A percentile compares a stretch with the other conserved stretches of the same genome.
Conservation (phyloP, 2,797 vertebrate genomes). For the Propithecus deckenii region DNA sequence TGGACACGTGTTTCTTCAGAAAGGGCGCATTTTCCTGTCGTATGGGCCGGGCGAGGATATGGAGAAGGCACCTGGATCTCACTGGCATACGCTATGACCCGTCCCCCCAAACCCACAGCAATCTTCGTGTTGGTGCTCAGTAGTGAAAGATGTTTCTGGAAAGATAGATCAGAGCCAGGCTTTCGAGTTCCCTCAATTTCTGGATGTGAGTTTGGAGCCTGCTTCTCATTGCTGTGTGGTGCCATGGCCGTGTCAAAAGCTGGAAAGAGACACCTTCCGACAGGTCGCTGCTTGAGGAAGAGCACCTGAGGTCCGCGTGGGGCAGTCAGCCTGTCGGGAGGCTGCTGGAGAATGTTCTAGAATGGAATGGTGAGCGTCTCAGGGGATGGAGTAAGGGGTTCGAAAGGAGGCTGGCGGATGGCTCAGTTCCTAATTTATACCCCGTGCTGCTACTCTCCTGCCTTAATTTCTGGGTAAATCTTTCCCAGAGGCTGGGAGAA, state of each 20-base stretch:
- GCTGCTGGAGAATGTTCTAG: neutral
- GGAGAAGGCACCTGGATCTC: no score
- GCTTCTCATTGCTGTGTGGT: neutral
- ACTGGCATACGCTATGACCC: neutral
- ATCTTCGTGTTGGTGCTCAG: neutral
- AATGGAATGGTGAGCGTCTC: neutral
- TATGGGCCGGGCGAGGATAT: neutral
- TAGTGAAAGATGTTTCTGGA: neutral
- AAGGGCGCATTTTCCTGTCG: neutral
- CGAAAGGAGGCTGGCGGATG: neutral
- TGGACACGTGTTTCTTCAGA: neutral
- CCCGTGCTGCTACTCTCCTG: neutral
- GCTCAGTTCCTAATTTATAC: neutral
- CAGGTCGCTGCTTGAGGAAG: no score
- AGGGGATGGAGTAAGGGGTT: neutral
- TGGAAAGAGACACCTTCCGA: neutral
- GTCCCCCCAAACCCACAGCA: neutral
- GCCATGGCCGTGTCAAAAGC: neutral
- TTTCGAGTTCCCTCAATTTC: neutral
- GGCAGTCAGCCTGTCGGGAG: neutral
- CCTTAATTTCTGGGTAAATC: neutral
- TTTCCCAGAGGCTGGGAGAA: neutral
- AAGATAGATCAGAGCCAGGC: neutral
- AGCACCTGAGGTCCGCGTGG: neutral
- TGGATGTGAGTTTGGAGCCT: neutral